phyloP scores from a whole-genome alignment of 2,113 vertebrate species.

The Tragelaphus imberbis region DNA sequence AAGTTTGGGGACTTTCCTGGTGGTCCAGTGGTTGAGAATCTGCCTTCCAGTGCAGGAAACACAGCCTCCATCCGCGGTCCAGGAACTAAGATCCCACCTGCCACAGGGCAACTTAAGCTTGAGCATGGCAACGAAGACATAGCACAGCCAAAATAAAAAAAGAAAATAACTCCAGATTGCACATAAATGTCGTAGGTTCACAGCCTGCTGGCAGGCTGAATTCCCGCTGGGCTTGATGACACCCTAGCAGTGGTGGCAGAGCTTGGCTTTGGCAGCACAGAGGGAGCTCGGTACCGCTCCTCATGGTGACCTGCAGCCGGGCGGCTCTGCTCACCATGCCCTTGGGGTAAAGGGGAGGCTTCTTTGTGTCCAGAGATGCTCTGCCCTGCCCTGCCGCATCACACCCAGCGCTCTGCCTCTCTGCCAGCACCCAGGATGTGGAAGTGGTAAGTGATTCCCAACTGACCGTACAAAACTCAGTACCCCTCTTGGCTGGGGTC shows the following conservation, averaged over 20 bases:
- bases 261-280: neutral
- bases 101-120: neutral
- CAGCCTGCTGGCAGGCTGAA: neutral
- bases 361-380: neutral
- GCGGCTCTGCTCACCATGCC: no score
- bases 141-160: neutral
- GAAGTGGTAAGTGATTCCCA: neutral
- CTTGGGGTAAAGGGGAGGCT: rapidly evolving
- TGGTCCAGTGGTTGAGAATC: neutral
- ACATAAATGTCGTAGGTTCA: rapidly evolving
- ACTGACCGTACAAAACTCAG: no score
- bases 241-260: neutral
- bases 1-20: neutral
- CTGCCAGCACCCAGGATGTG: rapidly evolving
- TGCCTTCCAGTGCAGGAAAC: neutral
- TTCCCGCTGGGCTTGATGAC: rapidly evolving
- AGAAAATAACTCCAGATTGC: neutral
- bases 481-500: neutral
- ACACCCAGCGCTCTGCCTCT: neutral
- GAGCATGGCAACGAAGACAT: neutral
- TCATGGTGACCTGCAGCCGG: rapidly evolving
- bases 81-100: neutral
- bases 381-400: rapidly evolving
- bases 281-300: neutral
- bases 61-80: neutral